Percentiles rank a stretch among this genome's conserved stretches.
phyloP scores from a whole-genome alignment of 1,140 invertebrate genomes.

The Drosophila kikkawai region DNA sequence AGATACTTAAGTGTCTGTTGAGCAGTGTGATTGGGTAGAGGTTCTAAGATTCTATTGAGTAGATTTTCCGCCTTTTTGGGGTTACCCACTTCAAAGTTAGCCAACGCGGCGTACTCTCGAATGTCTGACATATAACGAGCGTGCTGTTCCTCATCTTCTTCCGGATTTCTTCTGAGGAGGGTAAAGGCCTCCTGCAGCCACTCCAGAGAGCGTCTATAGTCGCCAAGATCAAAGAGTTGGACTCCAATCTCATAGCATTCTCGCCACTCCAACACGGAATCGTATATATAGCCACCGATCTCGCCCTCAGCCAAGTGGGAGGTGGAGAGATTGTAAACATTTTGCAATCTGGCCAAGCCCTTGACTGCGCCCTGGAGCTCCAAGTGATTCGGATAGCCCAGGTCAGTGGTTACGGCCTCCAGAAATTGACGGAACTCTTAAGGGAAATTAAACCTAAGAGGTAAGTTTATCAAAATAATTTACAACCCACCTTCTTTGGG shows the following conservation, averaged over 20 bases:
- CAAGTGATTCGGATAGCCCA: slow-evolving; percentile 41
- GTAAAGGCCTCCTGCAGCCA: slow-evolving; percentile 53
- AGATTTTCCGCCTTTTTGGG: slow-evolving; percentile 14
- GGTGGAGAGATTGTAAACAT: slow-evolving; percentile 61
- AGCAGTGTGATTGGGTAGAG: slow-evolving; percentile 14
- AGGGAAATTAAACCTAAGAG: not conserved
- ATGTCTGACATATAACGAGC: slow-evolving; percentile 22
- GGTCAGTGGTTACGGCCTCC: slow-evolving; percentile 2
- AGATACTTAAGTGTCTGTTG: slow-evolving; percentile 42
- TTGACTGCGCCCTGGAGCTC: slow-evolving; percentile 64
- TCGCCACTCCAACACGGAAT: slow-evolving; percentile 34
- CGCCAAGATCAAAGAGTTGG: slow-evolving; percentile 52
- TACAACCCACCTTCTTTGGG: slow-evolving; percentile 33
- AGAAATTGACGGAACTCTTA: slow-evolving; percentile 26
- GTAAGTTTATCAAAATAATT: not conserved
- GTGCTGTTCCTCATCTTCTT: not conserved
- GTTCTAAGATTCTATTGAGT: slow-evolving; percentile 30
- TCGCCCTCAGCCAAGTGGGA: slow-evolving; percentile 49
- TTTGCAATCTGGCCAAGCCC: slow-evolving; percentile 62
- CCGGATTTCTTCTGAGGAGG: slow-evolving; percentile 12
- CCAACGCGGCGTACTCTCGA: slow-evolving; percentile 61
- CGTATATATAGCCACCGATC: slow-evolving; percentile 29
- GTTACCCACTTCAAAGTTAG: slow-evolving; percentile 59
- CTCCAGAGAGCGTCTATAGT: slow-evolving; percentile 33
- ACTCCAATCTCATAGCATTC: slow-evolving; percentile 72